A percentile compares a stretch with the other conserved stretches of the same genome.
These are phyloP conservation scores for Epinephelus cyanopodus DNA, from an alignment of 2,113 vertebrate species.

Conservation along the genomic window DNA sequence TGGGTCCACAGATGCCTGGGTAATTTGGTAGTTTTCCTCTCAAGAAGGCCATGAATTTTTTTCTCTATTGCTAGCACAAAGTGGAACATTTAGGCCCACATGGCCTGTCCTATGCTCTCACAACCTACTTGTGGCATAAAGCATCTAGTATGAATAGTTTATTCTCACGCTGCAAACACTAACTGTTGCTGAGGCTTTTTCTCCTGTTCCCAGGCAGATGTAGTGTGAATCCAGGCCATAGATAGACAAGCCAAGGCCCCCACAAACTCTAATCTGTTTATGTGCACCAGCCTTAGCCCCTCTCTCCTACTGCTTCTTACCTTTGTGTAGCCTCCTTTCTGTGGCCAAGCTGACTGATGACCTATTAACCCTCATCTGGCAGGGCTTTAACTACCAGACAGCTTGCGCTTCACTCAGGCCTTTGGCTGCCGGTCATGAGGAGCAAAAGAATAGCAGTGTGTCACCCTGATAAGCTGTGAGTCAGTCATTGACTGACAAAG, in stretches of 20 bases:
- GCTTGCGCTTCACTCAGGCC: slow-evolving; percentile 8
- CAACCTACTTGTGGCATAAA: slow-evolving; percentile 44
- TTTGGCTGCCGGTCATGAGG: slow-evolving; percentile 22
- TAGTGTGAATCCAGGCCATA: slow-evolving; percentile 35
- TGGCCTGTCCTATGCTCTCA: slow-evolving; percentile 8
- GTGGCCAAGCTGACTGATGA: slow-evolving; percentile 21
- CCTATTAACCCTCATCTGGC: slow-evolving; percentile 25
- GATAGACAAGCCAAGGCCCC: slow-evolving; percentile 4
- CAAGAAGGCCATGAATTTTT: slow-evolving; percentile 20
- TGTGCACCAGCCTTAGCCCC: slow-evolving; percentile 5
- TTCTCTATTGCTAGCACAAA: slow-evolving; percentile 34
- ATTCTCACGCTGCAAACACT: slow-evolving; percentile 22
- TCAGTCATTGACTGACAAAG: slow-evolving; percentile 41
- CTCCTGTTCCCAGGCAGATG: slow-evolving; percentile 48
- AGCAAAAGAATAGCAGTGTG: slow-evolving; percentile 36
- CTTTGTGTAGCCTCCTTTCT: background rate
- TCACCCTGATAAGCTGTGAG: slow-evolving; percentile 32
- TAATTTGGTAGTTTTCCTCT: slow-evolving; percentile 51
- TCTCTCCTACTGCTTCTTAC: background rate
- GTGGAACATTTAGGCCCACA: slow-evolving; percentile 49
- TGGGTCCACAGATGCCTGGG: slow-evolving; percentile 37
- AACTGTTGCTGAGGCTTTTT: slow-evolving; percentile 29
- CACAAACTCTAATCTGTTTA: slow-evolving; percentile 34
- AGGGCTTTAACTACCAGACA: slow-evolving; percentile 25
- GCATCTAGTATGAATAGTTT: slow-evolving; percentile 37